Conservation (phyloP, 1,140 invertebrate species). For the Apis laboriosa region DNA sequence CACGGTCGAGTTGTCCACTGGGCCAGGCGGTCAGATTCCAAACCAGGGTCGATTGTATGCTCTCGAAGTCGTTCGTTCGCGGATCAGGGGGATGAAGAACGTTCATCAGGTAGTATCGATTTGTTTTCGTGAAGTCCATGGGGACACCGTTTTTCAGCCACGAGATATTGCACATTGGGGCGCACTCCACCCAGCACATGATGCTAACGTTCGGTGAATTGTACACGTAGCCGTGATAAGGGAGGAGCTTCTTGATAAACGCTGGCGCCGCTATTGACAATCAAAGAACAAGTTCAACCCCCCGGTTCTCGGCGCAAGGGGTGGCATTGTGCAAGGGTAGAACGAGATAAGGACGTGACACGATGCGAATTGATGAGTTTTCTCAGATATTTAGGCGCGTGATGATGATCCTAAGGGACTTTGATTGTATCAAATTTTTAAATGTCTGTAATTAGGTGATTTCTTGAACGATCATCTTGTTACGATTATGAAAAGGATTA, state of each 20-base stretch:
- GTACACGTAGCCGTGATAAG: slow-evolving; percentile 89
- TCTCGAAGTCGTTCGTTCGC: slow-evolving; percentile 92
- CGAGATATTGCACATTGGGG: slow-evolving; percentile 89
- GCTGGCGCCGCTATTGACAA: slow-evolving; percentile 88
- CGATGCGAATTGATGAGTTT: not conserved
- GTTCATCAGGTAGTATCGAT: slow-evolving; percentile 86
- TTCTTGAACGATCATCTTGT: too few relatives aligned
- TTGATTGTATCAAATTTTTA: too few relatives aligned
- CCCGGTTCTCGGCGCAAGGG: not conserved
- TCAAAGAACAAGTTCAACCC: slow-evolving; percentile 50
- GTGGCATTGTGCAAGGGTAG: not conserved
- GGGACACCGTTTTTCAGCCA: slow-evolving; percentile 90
- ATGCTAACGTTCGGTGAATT: slow-evolving; percentile 88
- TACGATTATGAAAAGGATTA: too few relatives aligned
- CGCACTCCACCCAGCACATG: slow-evolving; percentile 93
- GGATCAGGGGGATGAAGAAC: slow-evolving; percentile 84
- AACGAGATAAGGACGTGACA: not conserved
- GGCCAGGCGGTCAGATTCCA: slow-evolving; percentile 93
- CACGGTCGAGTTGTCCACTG: slow-evolving; percentile 87
- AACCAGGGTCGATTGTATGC: slow-evolving; percentile 90
- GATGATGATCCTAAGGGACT: too few relatives aligned
- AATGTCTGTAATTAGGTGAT: too few relatives aligned
- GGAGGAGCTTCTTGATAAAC: slow-evolving; percentile 91
- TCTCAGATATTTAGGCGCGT: not conserved
- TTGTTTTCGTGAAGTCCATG: slow-evolving; percentile 84